Evolutionary conservation across 1,140 invertebrate genomes (phyloP).

Genomic region (Drosophila equinoxialis): DNA sequence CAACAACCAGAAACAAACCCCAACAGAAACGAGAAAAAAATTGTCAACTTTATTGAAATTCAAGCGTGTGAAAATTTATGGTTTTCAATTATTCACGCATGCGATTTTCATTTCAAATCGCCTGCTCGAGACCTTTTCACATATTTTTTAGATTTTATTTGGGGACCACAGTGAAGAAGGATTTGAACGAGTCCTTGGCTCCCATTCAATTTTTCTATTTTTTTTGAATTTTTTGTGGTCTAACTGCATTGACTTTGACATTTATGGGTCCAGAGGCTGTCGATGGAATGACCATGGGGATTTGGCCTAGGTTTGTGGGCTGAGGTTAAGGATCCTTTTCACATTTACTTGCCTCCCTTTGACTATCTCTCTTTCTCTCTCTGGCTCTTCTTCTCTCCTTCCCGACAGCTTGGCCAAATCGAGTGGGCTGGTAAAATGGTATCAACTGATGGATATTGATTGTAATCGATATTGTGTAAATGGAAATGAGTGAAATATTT

Average conservation of each 20-base stretch:
- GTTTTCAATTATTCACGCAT: slow-evolving; percentile 72
- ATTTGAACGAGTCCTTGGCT: slow-evolving; percentile 43
- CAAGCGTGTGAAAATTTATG: slow-evolving; percentile 76
- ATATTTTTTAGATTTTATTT: slow-evolving; percentile 50
- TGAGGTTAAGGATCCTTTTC: neutral
- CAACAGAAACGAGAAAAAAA: slow-evolving; percentile 29
- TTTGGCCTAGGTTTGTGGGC: slow-evolving; percentile 18
- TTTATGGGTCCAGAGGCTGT: slow-evolving; percentile 52
- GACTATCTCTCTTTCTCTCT: slow-evolving; percentile 9
- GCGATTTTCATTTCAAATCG: slow-evolving; percentile 25
- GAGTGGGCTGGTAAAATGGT: slow-evolving; percentile 52
- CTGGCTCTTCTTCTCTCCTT: neutral
- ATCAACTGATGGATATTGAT: slow-evolving; percentile 59
- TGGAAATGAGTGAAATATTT: slow-evolving; percentile 38
- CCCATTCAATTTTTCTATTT: slow-evolving; percentile 2
- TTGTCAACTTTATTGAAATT: slow-evolving; percentile 78
- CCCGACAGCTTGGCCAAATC: neutral
- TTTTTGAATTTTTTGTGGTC: slow-evolving; percentile 24
- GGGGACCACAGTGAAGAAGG: slow-evolving; percentile 11
- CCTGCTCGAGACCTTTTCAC: slow-evolving; percentile 23
- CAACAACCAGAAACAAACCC: slow-evolving; percentile 1
- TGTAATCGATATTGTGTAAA: slow-evolving; percentile 44
- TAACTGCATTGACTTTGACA: slow-evolving; percentile 78
- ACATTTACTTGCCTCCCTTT: neutral
- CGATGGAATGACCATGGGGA: slow-evolving; percentile 25